Conservation (phyloP, 2,797 vertebrate genomes). For the Argyrosomus regius region DNA sequence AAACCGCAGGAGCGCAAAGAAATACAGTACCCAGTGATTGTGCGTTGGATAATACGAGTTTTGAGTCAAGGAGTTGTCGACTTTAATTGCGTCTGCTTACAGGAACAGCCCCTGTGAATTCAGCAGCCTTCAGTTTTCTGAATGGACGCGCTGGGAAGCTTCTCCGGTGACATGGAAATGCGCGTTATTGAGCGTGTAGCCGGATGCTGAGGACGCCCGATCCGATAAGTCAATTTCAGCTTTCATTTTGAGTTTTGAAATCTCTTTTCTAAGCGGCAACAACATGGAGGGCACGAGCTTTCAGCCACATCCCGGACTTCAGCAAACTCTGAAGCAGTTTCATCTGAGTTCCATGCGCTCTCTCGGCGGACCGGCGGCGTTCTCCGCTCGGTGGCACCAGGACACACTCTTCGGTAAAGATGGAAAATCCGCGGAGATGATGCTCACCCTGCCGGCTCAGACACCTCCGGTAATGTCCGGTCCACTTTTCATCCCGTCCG, state of each 20-base stretch:
- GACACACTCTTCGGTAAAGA: conserved; percentile 93
- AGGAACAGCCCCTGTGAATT: conserved; percentile 54
- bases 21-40: conserved; percentile 58
- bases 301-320: conserved; percentile 98
- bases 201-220: conserved; percentile 76
- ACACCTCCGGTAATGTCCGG: conserved; percentile 91
- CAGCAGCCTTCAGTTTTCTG: conserved; percentile 72
- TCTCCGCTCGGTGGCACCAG: conserved; percentile 98
- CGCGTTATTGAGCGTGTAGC: conserved; percentile 71
- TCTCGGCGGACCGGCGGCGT: conserved; percentile 96
- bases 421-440: conserved; percentile 89
- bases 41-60: conserved; percentile 60
- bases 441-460: conserved; percentile 88
- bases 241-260: conserved; percentile 75
- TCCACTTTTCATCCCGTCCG: conserved; percentile 94
- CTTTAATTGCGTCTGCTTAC: conserved; percentile 52
- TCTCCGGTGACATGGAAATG: conserved; percentile 83
- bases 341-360: conserved; percentile 99
- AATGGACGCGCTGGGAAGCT: conserved; percentile 83
- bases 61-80: conserved; percentile 59
- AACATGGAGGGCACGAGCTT: conserved; percentile 93
- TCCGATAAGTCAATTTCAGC: conserved; percentile 54
- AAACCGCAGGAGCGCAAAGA: conserved; percentile 74
- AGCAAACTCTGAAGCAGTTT: conserved; percentile 99
- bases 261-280: conserved; percentile 39